Evolutionary conservation across 2,888 invertebrate species (phyloP).

Genomic region (Folsomia manolachei): DNA sequence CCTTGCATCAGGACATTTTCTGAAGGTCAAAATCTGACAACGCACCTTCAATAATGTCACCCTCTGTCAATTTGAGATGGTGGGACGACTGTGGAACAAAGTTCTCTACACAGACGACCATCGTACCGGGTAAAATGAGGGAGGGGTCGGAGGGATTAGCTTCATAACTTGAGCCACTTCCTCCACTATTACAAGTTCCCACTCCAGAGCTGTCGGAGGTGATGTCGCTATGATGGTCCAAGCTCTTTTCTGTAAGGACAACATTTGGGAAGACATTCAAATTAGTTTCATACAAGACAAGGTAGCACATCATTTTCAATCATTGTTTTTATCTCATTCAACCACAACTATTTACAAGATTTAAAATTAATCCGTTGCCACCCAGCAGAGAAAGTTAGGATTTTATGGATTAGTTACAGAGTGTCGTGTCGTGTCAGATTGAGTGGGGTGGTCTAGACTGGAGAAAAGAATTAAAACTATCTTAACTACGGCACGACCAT

Average conservation of each 20-base stretch:
- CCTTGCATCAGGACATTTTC: background rate
- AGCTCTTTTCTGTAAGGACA: conserved; percentile 72
- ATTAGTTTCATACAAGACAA: no score
- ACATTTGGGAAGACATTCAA: no score
- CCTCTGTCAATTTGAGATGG: conserved; percentile 78
- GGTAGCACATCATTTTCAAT: no score
- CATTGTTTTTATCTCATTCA: background rate
- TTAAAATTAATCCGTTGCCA: background rate
- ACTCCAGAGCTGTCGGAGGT: conserved; percentile 90
- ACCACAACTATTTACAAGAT: background rate
- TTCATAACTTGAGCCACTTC: conserved; percentile 52
- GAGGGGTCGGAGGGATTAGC: conserved; percentile 63
- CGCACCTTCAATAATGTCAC: conserved; percentile 85
- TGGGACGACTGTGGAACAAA: conserved; percentile 71
- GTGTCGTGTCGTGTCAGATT: no score
- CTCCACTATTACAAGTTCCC: conserved; percentile 77
- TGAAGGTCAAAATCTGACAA: background rate
- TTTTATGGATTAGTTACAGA: background rate
- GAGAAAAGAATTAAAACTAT: no score
- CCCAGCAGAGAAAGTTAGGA: background rate
- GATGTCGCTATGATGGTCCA: conserved; percentile 84
- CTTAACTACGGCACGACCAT: no score
- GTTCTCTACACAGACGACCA: conserved; percentile 74
- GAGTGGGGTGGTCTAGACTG: no score
- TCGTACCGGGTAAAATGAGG: conserved; percentile 75